Evolutionary conservation across 2,113 vertebrate species (phyloP).

Genomic region (Triplophysa rosa): DNA sequence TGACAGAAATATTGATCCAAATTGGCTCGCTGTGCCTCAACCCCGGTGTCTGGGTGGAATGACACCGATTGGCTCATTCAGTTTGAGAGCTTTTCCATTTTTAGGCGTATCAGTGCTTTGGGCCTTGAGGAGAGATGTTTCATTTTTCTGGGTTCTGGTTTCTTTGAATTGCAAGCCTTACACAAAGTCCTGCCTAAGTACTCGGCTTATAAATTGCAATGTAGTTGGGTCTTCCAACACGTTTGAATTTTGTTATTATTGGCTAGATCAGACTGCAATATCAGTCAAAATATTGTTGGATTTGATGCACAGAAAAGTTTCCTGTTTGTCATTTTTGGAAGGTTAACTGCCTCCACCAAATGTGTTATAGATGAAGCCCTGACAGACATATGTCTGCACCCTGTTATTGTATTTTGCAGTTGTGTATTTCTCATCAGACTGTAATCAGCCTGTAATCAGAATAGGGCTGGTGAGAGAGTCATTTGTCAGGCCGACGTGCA

Average conservation of each 20-base stretch:
- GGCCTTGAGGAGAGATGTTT: slow-evolving; percentile 24
- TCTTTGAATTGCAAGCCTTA: slow-evolving; percentile 5
- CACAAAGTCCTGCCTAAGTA: slow-evolving; percentile 9
- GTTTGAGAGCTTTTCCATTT: slow-evolving; percentile 30
- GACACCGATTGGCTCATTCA: slow-evolving; percentile 36
- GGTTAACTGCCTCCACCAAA: slow-evolving; percentile 18
- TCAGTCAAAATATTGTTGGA: not conserved
- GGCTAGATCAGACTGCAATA: not conserved
- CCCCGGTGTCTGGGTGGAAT: slow-evolving; percentile 11
- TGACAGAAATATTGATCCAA: slow-evolving; percentile 42
- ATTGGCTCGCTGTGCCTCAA: not conserved
- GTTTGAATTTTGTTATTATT: not conserved
- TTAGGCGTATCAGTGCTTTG: slow-evolving; percentile 17
- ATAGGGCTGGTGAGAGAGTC: slow-evolving; percentile 24
- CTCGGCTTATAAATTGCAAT: not conserved
- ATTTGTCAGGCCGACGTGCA: slow-evolving; percentile 10
- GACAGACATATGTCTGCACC: slow-evolving; percentile 19
- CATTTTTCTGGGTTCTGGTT: slow-evolving; percentile 30
- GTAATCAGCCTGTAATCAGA: slow-evolving; percentile 31
- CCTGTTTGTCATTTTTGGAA: not conserved
- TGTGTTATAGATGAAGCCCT: slow-evolving; percentile 15
- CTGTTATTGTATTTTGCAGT: slow-evolving; percentile 37
- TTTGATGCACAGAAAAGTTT: not conserved
- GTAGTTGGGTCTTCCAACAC: not conserved
- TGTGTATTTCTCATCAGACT: slow-evolving; percentile 39